phyloP scores from a whole-genome alignment of 2,888 invertebrate genomes.

The Plutella xylostella region DNA sequence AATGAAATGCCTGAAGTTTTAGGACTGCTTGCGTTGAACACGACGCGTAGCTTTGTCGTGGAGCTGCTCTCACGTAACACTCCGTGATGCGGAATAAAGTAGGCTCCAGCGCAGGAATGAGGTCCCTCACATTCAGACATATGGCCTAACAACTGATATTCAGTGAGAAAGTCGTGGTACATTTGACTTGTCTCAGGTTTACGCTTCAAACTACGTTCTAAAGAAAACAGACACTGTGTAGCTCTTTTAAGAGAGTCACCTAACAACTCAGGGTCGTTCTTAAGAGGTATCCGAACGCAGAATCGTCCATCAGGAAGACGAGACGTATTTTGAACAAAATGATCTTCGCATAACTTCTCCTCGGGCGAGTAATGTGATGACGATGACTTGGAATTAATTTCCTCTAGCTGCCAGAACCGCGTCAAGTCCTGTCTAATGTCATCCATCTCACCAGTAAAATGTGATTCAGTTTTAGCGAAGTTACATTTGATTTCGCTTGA shows the following conservation, averaged over 20 bases:
- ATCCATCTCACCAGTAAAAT: neutral
- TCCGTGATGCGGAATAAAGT: conserved; percentile 18
- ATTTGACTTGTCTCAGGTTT: conserved; percentile 5
- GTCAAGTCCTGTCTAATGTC: neutral
- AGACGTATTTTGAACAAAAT: conserved; percentile 20
- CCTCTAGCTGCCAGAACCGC: neutral
- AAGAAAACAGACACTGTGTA: conserved; percentile 14
- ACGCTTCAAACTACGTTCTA: conserved; percentile 15
- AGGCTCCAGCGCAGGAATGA: neutral
- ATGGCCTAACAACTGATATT: conserved; percentile 19
- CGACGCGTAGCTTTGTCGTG: conserved; percentile 19
- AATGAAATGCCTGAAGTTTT: conserved; percentile 17
- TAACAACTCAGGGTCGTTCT: conserved; percentile 13
- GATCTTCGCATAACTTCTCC: conserved; percentile 17
- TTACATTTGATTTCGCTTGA: neutral
- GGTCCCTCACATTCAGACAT: conserved; percentile 17
- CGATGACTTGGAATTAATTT: neutral
- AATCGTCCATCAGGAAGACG: conserved; percentile 21
- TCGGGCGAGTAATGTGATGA: neutral
- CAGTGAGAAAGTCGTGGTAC: conserved; percentile 13
- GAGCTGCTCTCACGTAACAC: conserved; percentile 13
- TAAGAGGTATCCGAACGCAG: conserved; percentile 20
- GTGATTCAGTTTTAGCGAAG: neutral
- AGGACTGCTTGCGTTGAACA: conserved; percentile 20
- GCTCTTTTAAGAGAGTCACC: conserved; percentile 20